Percentiles rank a stretch among this genome's conserved stretches.
Conservation (phyloP, 92 coral and sea anemone species). For the Zoanthus sociatus region DNA sequence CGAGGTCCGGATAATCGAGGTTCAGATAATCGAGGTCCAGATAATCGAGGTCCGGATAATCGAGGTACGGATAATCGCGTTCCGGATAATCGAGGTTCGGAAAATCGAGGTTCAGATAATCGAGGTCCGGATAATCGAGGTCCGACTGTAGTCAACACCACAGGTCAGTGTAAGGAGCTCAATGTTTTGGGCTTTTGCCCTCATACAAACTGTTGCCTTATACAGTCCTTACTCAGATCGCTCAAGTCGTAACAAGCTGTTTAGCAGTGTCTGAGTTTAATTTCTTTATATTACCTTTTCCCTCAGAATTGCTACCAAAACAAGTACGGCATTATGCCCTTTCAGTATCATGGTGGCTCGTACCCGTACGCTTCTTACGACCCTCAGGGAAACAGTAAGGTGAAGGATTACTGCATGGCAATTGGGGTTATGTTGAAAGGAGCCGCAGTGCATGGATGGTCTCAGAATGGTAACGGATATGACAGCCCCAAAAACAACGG, state of each 20-base stretch:
- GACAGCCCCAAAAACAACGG: conserved; percentile 82
- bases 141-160: too few species aligned
- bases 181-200: too few species aligned
- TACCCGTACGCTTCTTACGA: conserved; percentile 76
- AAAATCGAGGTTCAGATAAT: too few species aligned
- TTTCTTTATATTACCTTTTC: not conserved
- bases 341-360: conserved; percentile 74
- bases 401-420: conserved; percentile 81
- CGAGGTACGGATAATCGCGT: too few species aligned
- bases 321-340: conserved; percentile 72
- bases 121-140: too few species aligned
- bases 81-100: too few species aligned
- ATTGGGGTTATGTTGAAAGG: conserved; percentile 78
- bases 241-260: conserved; percentile 24
- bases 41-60: too few species aligned
- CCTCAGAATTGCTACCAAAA: conserved; percentile 78
- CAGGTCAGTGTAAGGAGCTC: too few species aligned
- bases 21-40: too few species aligned
- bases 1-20: too few species aligned
- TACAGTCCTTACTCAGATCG: not conserved
- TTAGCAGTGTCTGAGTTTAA: not conserved
- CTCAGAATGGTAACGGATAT: conserved; percentile 78
- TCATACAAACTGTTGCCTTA: too few species aligned
- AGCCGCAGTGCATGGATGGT: conserved; percentile 82
- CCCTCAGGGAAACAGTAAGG: conserved; percentile 58